Percentiles rank a stretch among this genome's conserved stretches.
Conservation (phyloP, 2,888 invertebrate species). For the Lagria hirta region DNA sequence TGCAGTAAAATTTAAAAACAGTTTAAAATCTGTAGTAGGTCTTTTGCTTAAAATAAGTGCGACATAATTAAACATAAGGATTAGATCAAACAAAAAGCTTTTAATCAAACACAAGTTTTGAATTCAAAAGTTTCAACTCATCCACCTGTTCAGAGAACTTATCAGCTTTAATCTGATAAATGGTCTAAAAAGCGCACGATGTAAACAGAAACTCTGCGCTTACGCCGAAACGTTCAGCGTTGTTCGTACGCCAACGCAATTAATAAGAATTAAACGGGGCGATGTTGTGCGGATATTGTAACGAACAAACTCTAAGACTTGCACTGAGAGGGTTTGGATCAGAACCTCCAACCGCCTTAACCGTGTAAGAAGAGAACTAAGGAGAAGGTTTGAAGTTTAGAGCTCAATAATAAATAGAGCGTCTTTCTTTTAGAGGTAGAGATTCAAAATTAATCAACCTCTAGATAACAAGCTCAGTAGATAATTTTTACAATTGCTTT, state of each 20-base stretch:
- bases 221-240: conserved; percentile 30
- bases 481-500: too few relatives aligned
- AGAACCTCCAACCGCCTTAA: conserved; percentile 11
- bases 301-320: conserved; percentile 21
- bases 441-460: too few relatives aligned
- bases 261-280: conserved; percentile 36
- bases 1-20: too few relatives aligned
- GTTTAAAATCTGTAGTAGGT: too few relatives aligned
- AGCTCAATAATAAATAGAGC: too few relatives aligned
- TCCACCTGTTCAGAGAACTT: conserved; percentile 41
- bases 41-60: conserved; percentile 20
- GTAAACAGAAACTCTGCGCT: conserved; percentile 36
- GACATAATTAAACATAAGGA: conserved; percentile 28
- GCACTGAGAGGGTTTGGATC: conserved; percentile 22
- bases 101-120: conserved; percentile 36
- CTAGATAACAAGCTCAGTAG: too few relatives aligned
- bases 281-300: conserved; percentile 26
- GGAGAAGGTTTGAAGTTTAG: too few relatives aligned
- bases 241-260: conserved; percentile 31
- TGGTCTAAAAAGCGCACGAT: conserved; percentile 36
- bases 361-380: too few relatives aligned
- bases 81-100: conserved; percentile 37
- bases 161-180: conserved; percentile 42
- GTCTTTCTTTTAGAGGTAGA: too few relatives aligned
- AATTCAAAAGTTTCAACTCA: conserved; percentile 40